Evolutionary conservation across 1,140 invertebrate genomes (phyloP), one percentile per base, ranked within the genome.

Genomic region (Battus philenor): DNA sequence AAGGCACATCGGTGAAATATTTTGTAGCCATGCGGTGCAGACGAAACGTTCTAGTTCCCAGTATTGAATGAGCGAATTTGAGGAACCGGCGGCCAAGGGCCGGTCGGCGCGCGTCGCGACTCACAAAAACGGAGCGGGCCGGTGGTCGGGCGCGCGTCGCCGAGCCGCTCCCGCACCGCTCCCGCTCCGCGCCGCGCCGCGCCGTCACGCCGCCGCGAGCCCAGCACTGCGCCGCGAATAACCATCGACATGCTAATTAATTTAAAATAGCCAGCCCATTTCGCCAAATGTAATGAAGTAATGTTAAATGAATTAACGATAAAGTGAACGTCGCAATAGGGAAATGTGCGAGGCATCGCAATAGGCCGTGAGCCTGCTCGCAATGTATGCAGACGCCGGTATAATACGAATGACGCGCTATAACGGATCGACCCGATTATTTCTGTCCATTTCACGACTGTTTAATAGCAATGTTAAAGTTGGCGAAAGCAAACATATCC

Each of bases 391-490:
- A 68, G 58, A 70, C 74, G 74, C 74, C 50, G 45, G 53, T 65
- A 68, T 73, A 66, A 82, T 80, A 75, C 74, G 68, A 79, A 79
- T 77, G 72, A 76, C 63, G 65, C 73, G 65, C 63, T 76, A 64
- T 84, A 84, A 84, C 80, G 77, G 80, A 72, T 74, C 72, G 76
- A 60, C 69, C 73, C 64, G 73, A 82, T 85, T 85, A 82, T 85
- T 82, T 84, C 76, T 79, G 78, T 79, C 65, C 70, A 80, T 80
- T 81, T 79, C 77, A 80, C 63, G 80, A 78, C 78, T 82, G 80
- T 82, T 82, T 82, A 75, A 84, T 82, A 84, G 80, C 78, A 82
- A 80, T 79, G 80, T 79, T 80, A 77, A 78, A 78, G 61, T 75
- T 71, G 66, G 67, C 74, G 64, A 79, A 84, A 79, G 76, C 76